Evolutionary conservation across 2,113 vertebrate genomes (phyloP), one percentile per base, ranked within the genome.

Genomic region (Glaucomys volans): DNA sequence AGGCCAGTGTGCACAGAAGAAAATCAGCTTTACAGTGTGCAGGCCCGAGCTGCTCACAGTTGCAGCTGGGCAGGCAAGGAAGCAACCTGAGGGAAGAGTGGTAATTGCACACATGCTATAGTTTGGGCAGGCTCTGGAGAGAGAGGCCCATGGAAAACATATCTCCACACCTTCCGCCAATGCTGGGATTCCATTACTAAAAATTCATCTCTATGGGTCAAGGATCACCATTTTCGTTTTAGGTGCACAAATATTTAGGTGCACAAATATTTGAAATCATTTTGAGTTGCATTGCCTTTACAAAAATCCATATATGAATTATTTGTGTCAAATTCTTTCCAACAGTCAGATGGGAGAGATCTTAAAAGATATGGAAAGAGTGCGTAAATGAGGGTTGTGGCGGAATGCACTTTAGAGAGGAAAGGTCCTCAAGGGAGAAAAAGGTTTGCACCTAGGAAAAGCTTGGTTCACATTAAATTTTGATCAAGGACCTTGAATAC

Each of bases 1-100:
- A 18, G 3, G 20, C 1, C 0, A 5, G 12, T 11, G n/a, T 37
- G 4, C 7, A 7, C 0, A 2, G 57, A 57, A 2, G 5, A 42
- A 30, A 81, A 32, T 18, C 22, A 81, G 64, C 35, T 40, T 24
- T 28, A 6, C 2, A 26, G 1, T 8, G 17, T 28, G 0, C 1
- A 2, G 26, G 10, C 12, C 1, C n/a, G n/a, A 54, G 30, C n/a
- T 2, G 74, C 4, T 28, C n/a, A n/a, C 6, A 5, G 44, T 32
- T 6, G 69, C 5, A 74, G 57, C 7, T 20, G 13, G 37, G n/a
- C 9, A 50, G 40, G 47, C 26, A 18, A 13, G 22, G 75, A 37
- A 28, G 28, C n/a, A 44, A 7, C 16, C 4, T 0, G 50, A 52
- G 24, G 44, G 59, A 24, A 32, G 62, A 35, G 28, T 0, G 50